Base-by-base conservation (phyloP, 2,113 vertebrate species). In the Elgaria multicarinata region DNA sequence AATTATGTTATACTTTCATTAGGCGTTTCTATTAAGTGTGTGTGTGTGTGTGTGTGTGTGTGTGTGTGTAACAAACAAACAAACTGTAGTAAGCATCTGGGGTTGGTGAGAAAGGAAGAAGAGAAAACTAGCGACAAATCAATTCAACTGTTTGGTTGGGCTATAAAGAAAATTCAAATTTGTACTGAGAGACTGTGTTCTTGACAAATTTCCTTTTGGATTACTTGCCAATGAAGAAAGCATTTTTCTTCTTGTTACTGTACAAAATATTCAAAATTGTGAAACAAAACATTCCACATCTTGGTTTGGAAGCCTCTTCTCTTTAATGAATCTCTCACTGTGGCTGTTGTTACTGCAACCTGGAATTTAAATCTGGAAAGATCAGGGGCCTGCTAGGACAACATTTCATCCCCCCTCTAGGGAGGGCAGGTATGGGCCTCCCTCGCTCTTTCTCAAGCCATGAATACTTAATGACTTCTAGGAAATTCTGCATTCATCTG, bases 161-260 rank as follows among this genome's bases (percentile, higher is more conserved):
- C 46, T 83, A 10, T 84, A 62, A 76, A 77, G 55, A 84, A 83
- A 89, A 89, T 67, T 89, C 81, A 83, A 31, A 84, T 66, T 76
- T 89, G 42, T 84, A 77, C 71, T 39, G 28, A 64, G 71, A 83
- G 42, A 71, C 78, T 58, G 33, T 88, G 53, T 55, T 88, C 67
- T n/a, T 88, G 78, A 79, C 69, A 76, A 75, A 71, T 76, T 83
- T 77, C 44, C 55, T 44, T 83, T 44, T 66, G 69, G 33, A 42
- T 89, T 75, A 66, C 42, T 58, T 83, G 69, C 76, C 28, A 33
- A 83, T 46, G 71, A 83, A 76, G 80, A 89, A 44, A 83, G 39
- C 58, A 76, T 76, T 89, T 89, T 89, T 77, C 42, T 64, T 46
- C 50, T 64, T 83, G 55, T 31, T 75, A 83, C 80, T 66, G 50